Conservation (phyloP, 1,140 invertebrate species). For the Ceratina calcarata region DNA sequence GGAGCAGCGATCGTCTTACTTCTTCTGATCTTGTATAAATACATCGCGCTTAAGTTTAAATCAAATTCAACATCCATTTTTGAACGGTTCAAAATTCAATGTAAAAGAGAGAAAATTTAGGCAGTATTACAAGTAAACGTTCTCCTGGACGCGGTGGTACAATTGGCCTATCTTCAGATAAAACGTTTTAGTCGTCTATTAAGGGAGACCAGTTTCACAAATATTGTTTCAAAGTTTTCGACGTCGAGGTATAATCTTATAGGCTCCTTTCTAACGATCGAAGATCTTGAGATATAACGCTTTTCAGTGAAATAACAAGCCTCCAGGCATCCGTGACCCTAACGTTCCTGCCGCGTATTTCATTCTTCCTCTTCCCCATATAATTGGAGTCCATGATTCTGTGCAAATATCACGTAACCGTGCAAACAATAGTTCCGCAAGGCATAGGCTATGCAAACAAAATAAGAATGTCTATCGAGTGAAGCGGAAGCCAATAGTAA, state of each 20-base stretch:
- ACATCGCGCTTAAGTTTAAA: neutral
- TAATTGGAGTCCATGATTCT: conserved; percentile 64
- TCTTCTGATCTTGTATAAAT: neutral
- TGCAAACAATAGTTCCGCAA: conserved; percentile 40
- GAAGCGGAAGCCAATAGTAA: conserved; percentile 9
- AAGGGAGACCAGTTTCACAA: conserved; percentile 31
- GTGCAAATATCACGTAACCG: conserved; percentile 59
- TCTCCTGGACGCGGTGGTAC: neutral
- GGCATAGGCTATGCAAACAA: conserved; percentile 39
- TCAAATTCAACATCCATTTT: neutral
- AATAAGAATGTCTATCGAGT: conserved; percentile 38
- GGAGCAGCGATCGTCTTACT: neutral
- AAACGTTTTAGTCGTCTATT: conserved; percentile 48
- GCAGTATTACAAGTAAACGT: neutral
- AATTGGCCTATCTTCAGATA: neutral
- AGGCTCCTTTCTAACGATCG: conserved; percentile 33
- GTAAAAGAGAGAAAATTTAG: neutral
- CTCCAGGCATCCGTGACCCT: conserved; percentile 57
- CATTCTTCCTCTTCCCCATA: conserved; percentile 37
- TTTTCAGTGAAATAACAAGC: conserved; percentile 72
- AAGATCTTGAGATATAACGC: conserved; percentile 65
- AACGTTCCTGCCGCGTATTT: conserved; percentile 31
- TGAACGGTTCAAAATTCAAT: too few species aligned
- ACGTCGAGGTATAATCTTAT: conserved; percentile 29
- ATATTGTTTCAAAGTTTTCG: conserved; percentile 57